A percentile compares a stretch with the other conserved stretches of the same genome.
Conservation (phyloP, 1,140 invertebrate species). For the Piezodorus guildinii region DNA sequence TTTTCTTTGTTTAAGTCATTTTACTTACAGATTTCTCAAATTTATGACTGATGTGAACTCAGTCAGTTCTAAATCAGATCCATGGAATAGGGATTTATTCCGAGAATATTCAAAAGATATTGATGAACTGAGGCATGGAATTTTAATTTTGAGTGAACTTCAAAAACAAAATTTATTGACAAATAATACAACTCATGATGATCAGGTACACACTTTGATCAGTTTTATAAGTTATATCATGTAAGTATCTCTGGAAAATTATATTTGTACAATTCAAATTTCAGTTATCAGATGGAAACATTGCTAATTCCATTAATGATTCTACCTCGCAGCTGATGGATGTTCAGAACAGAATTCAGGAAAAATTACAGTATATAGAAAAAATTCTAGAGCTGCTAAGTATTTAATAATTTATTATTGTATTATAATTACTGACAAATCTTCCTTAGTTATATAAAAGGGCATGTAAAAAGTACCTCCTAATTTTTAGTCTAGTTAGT, state of each 20-base stretch:
- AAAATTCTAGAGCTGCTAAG: not conserved
- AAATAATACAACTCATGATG: no score
- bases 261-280: no score
- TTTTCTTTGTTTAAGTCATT: not conserved
- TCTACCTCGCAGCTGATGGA: not conserved
- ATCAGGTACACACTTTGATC: no score
- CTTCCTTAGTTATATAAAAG: no score
- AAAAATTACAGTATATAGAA: conserved; percentile 8
- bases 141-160: not conserved
- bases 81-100: not conserved
- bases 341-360: not conserved
- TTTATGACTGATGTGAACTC: no score
- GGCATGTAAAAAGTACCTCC: no score
- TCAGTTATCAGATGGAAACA: not conserved
- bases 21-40: not conserved
- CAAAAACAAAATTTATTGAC: no score
- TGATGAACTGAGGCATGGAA: not conserved
- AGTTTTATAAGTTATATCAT: no score
- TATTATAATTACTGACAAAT: no score
- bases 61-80: not conserved
- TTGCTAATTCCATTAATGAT: not conserved
- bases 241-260: no score
- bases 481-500: no score
- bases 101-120: not conserved
- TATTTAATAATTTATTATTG: not conserved